Evolutionary conservation across 2,888 invertebrate genomes (phyloP).

Genomic region (Seira sanloemensis): DNA sequence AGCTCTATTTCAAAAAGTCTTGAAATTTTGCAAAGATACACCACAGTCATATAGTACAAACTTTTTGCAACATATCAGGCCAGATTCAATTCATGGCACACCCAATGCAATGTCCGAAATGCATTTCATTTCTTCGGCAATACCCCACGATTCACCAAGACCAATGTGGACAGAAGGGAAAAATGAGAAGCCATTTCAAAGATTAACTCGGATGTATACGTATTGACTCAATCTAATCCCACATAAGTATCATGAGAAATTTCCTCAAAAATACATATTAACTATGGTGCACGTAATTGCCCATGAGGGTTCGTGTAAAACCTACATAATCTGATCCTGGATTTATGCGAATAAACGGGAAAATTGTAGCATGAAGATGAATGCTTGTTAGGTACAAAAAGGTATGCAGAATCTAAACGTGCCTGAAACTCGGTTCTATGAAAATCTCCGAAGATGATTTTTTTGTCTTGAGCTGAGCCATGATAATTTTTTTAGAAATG

Average conservation of each 20-base stretch:
- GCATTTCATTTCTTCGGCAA: slow-evolving; percentile 6
- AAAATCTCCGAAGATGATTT: background rate
- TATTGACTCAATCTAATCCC: too few relatives aligned
- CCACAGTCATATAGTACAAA: background rate
- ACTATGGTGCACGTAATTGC: too few relatives aligned
- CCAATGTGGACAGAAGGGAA: too few relatives aligned
- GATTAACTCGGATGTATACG: too few relatives aligned
- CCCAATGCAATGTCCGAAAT: background rate
- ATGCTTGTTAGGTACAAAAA: background rate
- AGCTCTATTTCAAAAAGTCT: too few relatives aligned
- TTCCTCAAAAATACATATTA: too few relatives aligned
- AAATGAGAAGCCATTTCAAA: too few relatives aligned
- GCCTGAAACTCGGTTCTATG: background rate
- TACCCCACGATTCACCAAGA: background rate
- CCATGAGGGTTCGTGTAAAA: too few relatives aligned
- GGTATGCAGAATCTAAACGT: background rate
- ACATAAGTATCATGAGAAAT: too few relatives aligned
- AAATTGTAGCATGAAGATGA: background rate
- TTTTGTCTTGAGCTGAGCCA: background rate
- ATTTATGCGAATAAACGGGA: too few relatives aligned
- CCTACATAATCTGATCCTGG: too few relatives aligned
- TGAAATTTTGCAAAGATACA: background rate
- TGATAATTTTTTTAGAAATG: background rate
- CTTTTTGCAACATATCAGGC: background rate
- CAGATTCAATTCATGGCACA: background rate